Base-by-base conservation (phyloP, 1,140 invertebrate species). In the Tenebrio molitor region DNA sequence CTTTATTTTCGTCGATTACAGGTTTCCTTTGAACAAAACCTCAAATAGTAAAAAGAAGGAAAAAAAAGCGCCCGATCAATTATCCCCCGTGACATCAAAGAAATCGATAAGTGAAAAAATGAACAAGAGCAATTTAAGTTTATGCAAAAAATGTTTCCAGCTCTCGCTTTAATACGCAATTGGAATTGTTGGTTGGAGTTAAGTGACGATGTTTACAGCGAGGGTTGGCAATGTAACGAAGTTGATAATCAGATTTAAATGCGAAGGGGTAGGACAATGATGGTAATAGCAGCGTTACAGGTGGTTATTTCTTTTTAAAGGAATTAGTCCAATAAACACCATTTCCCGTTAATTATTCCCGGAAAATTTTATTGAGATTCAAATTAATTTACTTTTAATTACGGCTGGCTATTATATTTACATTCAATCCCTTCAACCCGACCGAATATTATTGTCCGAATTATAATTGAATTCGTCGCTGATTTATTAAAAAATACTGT, bases 221-320 rank as follows among this genome's bases (percentile, higher is more conserved):
- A 69, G 67, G 67, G 50, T 58, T 66, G 64, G 33, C 64, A 69
- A 69, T 53, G 67, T 69, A 69, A 69, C 50, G 50, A 69, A 69
- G 12, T 69, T 69, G 67, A 69, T 69, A 69, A 69, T 69, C 67
- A 69, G 67, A 69, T 69, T 69, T 69, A 69, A 69, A 69, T 69
- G 44, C 44, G 67, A 69, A 53, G 67, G 66, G 67, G 67, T 69
- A 58, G 67, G 67, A 69, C 50, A 69, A 69, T 69, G 44, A 69
- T 53, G 67, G 42, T 53, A 53, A 16, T 69, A 53, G 25, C 25
- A 34, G 50, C 23, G 67, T 69, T 69, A 66, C 64, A 66, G 64
- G 64, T 66, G 64, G 64, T 66, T 66, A 66, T 66, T 44, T 66
- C 64, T 66, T 66, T 66, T 66, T 66, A 44, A 66, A 65, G 34